Percentiles rank a stretch among this genome's conserved stretches.
Evolutionary conservation across 2,113 vertebrate genomes (phyloP).

Genomic region (Myrmophylax atrothorax): DNA sequence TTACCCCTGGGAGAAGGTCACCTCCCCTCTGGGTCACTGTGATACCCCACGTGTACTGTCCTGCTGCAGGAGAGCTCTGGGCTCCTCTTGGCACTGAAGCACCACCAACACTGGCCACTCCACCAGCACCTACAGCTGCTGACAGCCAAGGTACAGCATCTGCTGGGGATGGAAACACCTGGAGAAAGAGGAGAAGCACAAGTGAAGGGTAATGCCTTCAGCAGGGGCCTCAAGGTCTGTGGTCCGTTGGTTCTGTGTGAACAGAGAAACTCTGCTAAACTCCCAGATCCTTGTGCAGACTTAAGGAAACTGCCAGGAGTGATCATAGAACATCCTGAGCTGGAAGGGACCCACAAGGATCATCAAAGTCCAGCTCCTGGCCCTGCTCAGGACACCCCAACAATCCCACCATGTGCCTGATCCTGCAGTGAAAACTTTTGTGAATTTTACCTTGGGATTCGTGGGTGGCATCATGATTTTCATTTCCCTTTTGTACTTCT

Average conservation of each 20-base stretch:
- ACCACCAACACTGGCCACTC: accelerated
- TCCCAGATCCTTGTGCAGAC: neutral
- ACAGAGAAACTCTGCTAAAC: neutral
- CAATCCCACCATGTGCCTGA: no score
- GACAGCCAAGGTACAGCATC: neutral
- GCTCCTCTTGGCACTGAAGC: neutral
- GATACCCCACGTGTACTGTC: accelerated
- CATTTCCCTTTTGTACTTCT: neutral
- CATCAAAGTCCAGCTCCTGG: neutral
- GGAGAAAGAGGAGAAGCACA: neutral
- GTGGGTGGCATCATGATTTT: accelerated
- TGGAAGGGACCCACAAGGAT: neutral
- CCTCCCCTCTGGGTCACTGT: neutral
- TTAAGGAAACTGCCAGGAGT: neutral
- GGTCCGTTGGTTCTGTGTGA: accelerated
- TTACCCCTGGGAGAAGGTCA: neutral
- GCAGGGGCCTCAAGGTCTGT: neutral
- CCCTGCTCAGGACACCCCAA: neutral
- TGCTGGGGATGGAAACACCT: neutral
- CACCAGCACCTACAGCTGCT: neutral
- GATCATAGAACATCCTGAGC: neutral
- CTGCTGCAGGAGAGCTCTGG: neutral
- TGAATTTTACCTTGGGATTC: accelerated
- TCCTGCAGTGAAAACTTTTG: neutral
- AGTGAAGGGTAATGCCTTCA: neutral